Percentiles rank a stretch among this genome's conserved stretches.
Conservation (phyloP, 1,140 invertebrate species). For the Saxidomus purpurata region DNA sequence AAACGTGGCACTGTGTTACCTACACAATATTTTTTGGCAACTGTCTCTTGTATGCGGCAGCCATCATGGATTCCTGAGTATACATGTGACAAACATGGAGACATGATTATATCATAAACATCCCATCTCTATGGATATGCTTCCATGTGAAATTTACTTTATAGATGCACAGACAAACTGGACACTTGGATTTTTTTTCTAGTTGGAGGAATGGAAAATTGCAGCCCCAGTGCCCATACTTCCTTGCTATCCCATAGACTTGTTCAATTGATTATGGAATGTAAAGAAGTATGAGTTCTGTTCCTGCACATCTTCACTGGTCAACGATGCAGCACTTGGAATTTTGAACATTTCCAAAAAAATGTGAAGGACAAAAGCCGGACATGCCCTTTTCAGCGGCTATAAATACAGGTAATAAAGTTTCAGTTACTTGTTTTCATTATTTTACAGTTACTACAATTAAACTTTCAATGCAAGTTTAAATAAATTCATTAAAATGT, state of each 20-base stretch:
- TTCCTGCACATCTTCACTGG: conserved; percentile 21
- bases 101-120: conserved; percentile 51
- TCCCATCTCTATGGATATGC: conserved; percentile 45
- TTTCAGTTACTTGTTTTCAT: too few species aligned
- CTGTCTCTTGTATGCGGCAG: conserved; percentile 45
- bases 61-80: conserved; percentile 67
- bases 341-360: not conserved
- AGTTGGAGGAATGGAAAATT: conserved; percentile 9
- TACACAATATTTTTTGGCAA: conserved; percentile 64
- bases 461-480: too few species aligned
- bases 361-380: not conserved
- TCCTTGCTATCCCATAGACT: conserved; percentile 97
- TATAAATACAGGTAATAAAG: too few species aligned
- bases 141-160: conserved; percentile 28
- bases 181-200: conserved; percentile 30
- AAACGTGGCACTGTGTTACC: conserved; percentile 52
- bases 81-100: conserved; percentile 64
- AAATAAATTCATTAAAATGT: too few species aligned
- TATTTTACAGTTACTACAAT: too few species aligned
- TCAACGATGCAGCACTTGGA: not conserved
- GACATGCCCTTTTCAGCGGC: not conserved
- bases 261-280: conserved; percentile 94
- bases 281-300: conserved; percentile 95
- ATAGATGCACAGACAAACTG: not conserved
- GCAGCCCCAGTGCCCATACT: conserved; percentile 91